These are phyloP conservation scores for Neomorphus geoffroyi DNA, from an alignment of 2,797 vertebrate species.

Conservation along the genomic window DNA sequence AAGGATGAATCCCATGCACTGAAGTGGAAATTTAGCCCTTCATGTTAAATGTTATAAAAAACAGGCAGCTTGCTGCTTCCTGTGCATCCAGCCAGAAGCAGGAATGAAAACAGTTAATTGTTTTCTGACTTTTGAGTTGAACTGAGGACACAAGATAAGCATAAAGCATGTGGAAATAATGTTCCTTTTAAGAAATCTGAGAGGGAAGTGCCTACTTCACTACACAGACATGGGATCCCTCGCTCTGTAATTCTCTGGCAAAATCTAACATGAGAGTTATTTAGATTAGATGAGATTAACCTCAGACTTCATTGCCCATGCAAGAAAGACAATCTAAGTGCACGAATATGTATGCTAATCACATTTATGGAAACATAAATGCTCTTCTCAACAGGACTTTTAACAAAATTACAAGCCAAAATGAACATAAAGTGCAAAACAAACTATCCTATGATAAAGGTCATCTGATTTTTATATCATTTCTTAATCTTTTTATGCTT, in stretches of 20 bases:
- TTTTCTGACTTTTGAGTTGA: slow-evolving; percentile 23
- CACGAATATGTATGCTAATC: neutral
- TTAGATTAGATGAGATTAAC: slow-evolving; percentile 39
- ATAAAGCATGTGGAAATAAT: slow-evolving; percentile 10
- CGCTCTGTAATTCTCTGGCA: neutral
- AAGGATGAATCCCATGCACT: neutral
- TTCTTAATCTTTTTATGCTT: neutral
- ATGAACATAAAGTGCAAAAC: neutral
- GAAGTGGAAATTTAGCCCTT: neutral
- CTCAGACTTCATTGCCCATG: neutral
- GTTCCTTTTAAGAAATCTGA: slow-evolving; percentile 1
- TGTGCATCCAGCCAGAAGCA: neutral
- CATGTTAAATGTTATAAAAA: neutral
- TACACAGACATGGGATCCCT: neutral
- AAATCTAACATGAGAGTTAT: neutral
- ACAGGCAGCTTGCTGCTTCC: neutral
- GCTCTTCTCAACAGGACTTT: neutral
- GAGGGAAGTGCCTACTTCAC: neutral
- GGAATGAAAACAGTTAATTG: slow-evolving; percentile 21
- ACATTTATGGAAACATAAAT: neutral
- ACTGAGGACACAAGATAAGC: neutral
- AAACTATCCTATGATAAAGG: neutral
- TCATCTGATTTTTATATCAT: neutral
- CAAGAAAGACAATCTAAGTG: neutral
- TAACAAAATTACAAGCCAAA: slow-evolving; percentile 16